These are phyloP conservation scores for Pseudolaguvia tuberculata DNA, from an alignment of 2,113 vertebrate genomes.

Conservation along the genomic window DNA sequence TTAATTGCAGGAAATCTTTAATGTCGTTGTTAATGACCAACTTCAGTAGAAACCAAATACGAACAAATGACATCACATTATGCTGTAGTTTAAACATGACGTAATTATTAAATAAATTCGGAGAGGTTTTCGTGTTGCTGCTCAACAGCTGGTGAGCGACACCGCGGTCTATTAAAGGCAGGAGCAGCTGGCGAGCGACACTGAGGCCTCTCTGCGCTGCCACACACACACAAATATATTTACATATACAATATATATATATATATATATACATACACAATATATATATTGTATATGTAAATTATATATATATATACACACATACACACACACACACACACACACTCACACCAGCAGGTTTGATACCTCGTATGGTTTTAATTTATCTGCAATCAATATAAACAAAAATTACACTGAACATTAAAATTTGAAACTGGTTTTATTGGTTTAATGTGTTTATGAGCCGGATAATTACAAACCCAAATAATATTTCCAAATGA, in stretches of 20 bases:
- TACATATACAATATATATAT: too few relatives aligned
- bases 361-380: neutral
- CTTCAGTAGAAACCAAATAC: neutral
- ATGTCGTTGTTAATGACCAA: neutral
- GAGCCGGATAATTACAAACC: neutral
- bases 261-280: too few relatives aligned
- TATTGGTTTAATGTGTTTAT: neutral
- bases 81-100: neutral
- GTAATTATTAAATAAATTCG: neutral
- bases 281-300: too few relatives aligned
- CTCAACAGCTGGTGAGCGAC: conserved; percentile 73
- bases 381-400: neutral
- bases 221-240: conserved; percentile 25
- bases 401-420: too few relatives aligned
- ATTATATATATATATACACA: too few relatives aligned
- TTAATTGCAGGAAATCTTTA: neutral
- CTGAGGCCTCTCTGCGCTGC: neutral
- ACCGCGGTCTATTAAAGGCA: conserved; percentile 55
- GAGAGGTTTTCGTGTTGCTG: conserved; percentile 33
- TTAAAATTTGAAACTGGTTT: neutral
- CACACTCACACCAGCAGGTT: too few relatives aligned
- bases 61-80: neutral
- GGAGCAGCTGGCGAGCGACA: conserved; percentile 75
- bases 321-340: too few relatives aligned
- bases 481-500: neutral